These are phyloP conservation scores for Rhopalosiphum nymphaeae DNA, from an alignment of 2,888 invertebrate genomes.

Conservation along the genomic window DNA sequence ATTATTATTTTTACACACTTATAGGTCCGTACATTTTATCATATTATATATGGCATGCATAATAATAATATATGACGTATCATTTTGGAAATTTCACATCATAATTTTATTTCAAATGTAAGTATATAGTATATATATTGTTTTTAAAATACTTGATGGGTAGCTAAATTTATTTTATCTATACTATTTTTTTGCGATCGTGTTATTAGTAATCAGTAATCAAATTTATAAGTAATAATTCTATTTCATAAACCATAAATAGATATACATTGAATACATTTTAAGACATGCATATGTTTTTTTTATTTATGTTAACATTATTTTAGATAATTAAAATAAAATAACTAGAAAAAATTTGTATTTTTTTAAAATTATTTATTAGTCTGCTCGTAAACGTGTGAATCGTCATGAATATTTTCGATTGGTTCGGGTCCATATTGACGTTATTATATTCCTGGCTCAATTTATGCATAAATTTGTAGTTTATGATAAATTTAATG, in stretches of 20 bases:
- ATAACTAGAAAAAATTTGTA: not conserved
- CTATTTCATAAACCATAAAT: not conserved
- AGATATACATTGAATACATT: not conserved
- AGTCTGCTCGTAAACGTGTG: not conserved
- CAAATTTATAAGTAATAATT: not conserved
- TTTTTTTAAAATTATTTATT: not conserved
- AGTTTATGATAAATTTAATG: not conserved
- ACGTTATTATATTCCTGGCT: not conserved
- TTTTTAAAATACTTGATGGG: not conserved
- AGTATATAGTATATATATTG: not conserved
- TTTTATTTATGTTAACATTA: not conserved
- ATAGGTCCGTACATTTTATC: not conserved
- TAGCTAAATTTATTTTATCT: not conserved
- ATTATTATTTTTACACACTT: not conserved
- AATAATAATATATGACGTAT: not conserved
- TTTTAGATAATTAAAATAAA: not conserved
- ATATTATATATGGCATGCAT: not conserved
- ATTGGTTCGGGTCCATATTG: not conserved
- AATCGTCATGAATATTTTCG: not conserved
- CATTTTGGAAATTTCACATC: not conserved
- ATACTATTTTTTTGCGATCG: not conserved
- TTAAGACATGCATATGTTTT: not conserved
- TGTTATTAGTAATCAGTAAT: not conserved
- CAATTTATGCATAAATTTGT: not conserved
- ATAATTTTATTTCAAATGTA: not conserved